Base-by-base conservation (phyloP, 2,797 vertebrate species). In the Heliangelus exortis region DNA sequence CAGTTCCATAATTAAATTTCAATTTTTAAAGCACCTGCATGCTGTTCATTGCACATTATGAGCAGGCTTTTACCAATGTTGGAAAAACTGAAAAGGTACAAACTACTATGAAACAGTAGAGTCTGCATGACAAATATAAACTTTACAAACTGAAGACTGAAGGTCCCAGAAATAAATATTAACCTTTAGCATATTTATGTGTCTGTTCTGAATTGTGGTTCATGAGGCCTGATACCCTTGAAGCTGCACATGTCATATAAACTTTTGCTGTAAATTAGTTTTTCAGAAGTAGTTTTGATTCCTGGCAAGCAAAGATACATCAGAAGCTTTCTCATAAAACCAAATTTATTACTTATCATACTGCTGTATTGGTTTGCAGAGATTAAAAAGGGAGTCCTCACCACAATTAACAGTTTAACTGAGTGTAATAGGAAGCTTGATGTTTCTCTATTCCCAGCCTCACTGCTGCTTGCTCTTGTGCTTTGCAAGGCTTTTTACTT, bases 391-490 rank as follows among this genome's bases (percentile, higher is more conserved):
- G n/a, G 66, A 88, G 18, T 28, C 36, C 31, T 29, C n/a, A 63
- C 75, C 29, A 19, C 58, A 48, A 89, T 93, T 89, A 93, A 69
- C 81, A 91, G 33, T 84, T 89, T 83, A 96, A 95, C 39, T 84
- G 74, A 63, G 34, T 59, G 22, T 89, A 88, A 86, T 69, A 94
- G 55, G 85, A 85, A 81, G 43, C 62, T 55, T 69, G 43, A 66
- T 89, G 65, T 62, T 90, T 87, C 85, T 55, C 71, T 51, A 45
- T 41, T 95, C 20, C 53, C 65, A 81, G 75, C 48, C 14, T 91
- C 43, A 23, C 28, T 72, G 48, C 39, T 81, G 47, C 72, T 84
- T 66, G 69, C 21, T 83, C 45, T 59, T 62, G 25, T 62, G 58
- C 29, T 89, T 85, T 75, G 80, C 28, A 53, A 71, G 14, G 54